These are phyloP conservation scores for Drosophila ambigua DNA, from an alignment of 1,140 invertebrate species.

Conservation along the genomic window DNA sequence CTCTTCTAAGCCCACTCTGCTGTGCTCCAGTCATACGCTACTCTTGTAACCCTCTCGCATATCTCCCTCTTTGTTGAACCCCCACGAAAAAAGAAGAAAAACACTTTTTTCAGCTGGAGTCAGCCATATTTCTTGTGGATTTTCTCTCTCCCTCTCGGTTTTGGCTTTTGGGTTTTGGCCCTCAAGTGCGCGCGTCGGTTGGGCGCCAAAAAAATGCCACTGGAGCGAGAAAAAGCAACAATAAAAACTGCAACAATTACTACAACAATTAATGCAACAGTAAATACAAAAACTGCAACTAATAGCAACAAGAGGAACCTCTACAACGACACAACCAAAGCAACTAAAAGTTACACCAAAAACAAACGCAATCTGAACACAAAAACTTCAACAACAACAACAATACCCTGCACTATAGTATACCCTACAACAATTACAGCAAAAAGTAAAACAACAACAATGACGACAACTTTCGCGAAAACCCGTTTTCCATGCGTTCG, in stretches of 20 bases:
- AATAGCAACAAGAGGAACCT: no score
- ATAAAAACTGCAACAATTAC: constrained; percentile 12
- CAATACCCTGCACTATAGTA: no score
- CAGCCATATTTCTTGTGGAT: constrained; percentile 32
- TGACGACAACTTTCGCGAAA: constrained; percentile 79
- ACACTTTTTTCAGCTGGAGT: constrained; percentile 38
- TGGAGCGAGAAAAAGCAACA: constrained; percentile 26
- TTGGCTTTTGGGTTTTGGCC: constrained; percentile 12
- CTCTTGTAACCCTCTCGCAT: no score
- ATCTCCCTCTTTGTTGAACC: neutral
- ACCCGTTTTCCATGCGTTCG: constrained; percentile 78
- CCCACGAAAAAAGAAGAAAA: constrained; percentile 18
- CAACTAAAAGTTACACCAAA: no score
- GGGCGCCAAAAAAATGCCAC: constrained; percentile 26
- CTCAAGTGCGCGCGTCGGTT: constrained; percentile 8
- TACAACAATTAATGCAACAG: constrained; percentile 7
- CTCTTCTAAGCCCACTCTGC: no score
- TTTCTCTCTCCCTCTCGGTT: constrained; percentile 8
- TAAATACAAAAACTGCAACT: constrained; percentile 54
- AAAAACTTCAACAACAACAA: no score
- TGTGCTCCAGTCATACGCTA: no score
- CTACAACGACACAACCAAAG: no score
- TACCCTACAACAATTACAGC: neutral
- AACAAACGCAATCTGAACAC: no score
- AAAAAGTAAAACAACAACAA: constrained; percentile 33